A percentile compares a stretch with the other conserved stretches of the same genome.
Evolutionary conservation across 2,888 invertebrate species (phyloP).

Genomic region (Camptogramma bilineatum): DNA sequence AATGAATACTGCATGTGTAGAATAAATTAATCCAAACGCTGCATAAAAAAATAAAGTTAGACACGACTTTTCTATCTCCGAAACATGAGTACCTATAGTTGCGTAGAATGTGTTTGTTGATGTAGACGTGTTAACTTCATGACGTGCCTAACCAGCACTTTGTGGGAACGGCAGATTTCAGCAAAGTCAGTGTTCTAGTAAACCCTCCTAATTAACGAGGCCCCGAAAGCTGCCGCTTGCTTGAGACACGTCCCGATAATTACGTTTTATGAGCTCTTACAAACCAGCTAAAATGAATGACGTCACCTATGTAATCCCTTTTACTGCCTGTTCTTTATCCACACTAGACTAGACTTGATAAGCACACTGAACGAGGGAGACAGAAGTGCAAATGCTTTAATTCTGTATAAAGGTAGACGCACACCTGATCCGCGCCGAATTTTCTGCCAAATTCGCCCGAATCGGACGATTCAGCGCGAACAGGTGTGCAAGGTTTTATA

Average conservation of each 20-base stretch:
- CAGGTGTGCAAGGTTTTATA: too few relatives aligned
- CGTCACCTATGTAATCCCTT: not conserved
- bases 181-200: conserved; percentile 32
- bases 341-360: not conserved
- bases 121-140: conserved; percentile 32
- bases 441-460: too few relatives aligned
- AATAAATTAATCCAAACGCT: not conserved
- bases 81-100: too few relatives aligned
- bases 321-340: not conserved
- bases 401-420: not conserved
- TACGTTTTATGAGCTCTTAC: conserved; percentile 37
- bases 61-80: not conserved
- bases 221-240: conserved; percentile 40
- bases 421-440: too few relatives aligned
- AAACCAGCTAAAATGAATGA: conserved; percentile 30
- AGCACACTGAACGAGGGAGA: not conserved
- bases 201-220: conserved; percentile 43
- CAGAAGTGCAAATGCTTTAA: not conserved
- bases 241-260: conserved; percentile 40
- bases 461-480: too few relatives aligned
- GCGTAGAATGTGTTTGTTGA: not conserved
- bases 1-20: too few relatives aligned
- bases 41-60: not conserved
- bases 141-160: conserved; percentile 39
- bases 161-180: conserved; percentile 27